These are phyloP conservation scores for Mus spicilegus DNA, from an alignment of 2,113 vertebrate species.

Conservation along the genomic window DNA sequence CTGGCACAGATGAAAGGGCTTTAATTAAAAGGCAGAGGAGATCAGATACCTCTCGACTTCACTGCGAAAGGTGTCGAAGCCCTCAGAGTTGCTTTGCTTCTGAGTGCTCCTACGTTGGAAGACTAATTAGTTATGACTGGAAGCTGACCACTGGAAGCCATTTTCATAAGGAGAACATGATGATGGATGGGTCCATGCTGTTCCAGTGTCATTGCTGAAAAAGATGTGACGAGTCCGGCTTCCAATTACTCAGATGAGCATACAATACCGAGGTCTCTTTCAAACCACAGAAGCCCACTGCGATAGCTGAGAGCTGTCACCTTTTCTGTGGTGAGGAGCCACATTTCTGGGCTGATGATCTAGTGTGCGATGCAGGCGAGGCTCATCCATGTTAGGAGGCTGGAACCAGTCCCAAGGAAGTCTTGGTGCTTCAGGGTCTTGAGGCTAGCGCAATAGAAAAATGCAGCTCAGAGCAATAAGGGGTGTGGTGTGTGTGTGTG, in stretches of 20 bases:
- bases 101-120: slow-evolving; percentile 80
- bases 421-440: slow-evolving; percentile 9
- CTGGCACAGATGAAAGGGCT: slow-evolving; percentile 62
- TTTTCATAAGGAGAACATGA: slow-evolving; percentile 79
- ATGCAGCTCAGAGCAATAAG: not conserved
- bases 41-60: slow-evolving; percentile 74
- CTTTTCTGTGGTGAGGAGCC: slow-evolving; percentile 55
- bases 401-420: not conserved
- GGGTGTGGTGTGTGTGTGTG: not conserved
- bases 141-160: slow-evolving; percentile 86
- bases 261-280: slow-evolving; percentile 78
- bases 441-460: not conserved
- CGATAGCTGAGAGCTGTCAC: slow-evolving; percentile 60
- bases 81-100: slow-evolving; percentile 84
- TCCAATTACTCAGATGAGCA: slow-evolving; percentile 81
- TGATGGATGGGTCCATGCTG: slow-evolving; percentile 84
- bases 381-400: not conserved
- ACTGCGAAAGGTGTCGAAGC: slow-evolving; percentile 74
- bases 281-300: slow-evolving; percentile 70
- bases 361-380: not conserved
- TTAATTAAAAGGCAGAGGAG: slow-evolving; percentile 78
- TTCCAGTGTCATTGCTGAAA: slow-evolving; percentile 72
- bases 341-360: slow-evolving; percentile 16
- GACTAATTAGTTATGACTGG: slow-evolving; percentile 86
- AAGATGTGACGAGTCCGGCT: slow-evolving; percentile 77